Evolutionary conservation across 2,888 invertebrate genomes (phyloP), one percentile per base, ranked within the genome.

Genomic region (Drosophila limbata): DNA sequence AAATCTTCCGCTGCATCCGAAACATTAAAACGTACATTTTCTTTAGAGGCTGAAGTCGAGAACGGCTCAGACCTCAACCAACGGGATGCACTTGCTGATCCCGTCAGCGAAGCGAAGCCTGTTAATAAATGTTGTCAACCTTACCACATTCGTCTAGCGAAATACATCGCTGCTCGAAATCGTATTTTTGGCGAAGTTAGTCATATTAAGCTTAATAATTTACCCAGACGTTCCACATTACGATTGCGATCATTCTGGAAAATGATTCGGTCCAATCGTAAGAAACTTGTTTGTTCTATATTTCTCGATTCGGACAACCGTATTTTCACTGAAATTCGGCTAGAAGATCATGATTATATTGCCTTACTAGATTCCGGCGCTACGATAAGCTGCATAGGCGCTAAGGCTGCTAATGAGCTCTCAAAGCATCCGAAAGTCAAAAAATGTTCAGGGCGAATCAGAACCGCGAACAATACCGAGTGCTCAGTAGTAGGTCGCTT

Each of bases 381-480:
- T 4, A 50, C 50, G 11, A 50, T 50, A 28, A 48, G 48, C 15
- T 48, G 48, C 10, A 10, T 48, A n/a, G 31, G 48, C 2, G 31
- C 15, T 10, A 15, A 10, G 2, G 48, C 48, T n/a, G 15, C 48
- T 31, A 13, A 48, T 3, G 15, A 48, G 8, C 31, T 48, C n/a
- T 9, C 11, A 4, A 11, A 15, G 4, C 48, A 48, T 10, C 33
- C 33, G 11, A 48, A 17, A 4, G 11, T 33, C n/a, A 37, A 37
- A 5, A 37, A n/a, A 37, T 37, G 37, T 6, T 37, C n/a, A 10
- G 37, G 37, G n/a, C 37, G 37, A 2, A 35, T 48, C 2, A 33
- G 11, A 33, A 17, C 17, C 10, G 48, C 48, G 4, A 48, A 48
- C 11, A 33, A 48, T 31, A 33, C 48, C 1, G 33, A 48, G 13